These are phyloP conservation scores for Gymnoscopelus microlampas DNA, from an alignment of 2,797 vertebrate species.

Conservation along the genomic window DNA sequence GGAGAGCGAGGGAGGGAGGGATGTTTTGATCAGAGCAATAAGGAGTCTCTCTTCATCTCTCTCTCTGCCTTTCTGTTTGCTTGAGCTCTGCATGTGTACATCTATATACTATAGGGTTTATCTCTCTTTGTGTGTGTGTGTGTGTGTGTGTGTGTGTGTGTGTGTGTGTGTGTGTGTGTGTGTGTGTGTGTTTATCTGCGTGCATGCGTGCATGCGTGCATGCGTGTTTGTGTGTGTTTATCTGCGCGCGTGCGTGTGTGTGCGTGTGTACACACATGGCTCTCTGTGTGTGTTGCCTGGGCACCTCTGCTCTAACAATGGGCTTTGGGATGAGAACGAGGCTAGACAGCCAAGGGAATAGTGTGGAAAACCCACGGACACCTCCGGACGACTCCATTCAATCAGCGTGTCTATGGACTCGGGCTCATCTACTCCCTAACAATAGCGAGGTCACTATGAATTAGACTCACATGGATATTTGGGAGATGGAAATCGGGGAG, in stretches of 20 bases:
- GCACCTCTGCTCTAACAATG: slow-evolving; percentile 66
- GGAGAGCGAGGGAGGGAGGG: slow-evolving; percentile 57
- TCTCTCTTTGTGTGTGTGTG: slow-evolving; percentile 19
- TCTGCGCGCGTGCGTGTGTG: slow-evolving; percentile 10
- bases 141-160: slow-evolving; percentile 18
- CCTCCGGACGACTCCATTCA: slow-evolving; percentile 74
- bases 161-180: background rate
- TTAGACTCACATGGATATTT: slow-evolving; percentile 66
- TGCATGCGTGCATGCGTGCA: slow-evolving; percentile 9
- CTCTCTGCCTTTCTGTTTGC: slow-evolving; percentile 5
- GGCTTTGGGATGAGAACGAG: slow-evolving; percentile 70
- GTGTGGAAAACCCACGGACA: slow-evolving; percentile 71
- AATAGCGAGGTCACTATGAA: slow-evolving; percentile 76
- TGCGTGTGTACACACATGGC: background rate
- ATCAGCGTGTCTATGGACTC: slow-evolving; percentile 60
- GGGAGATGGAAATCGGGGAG: slow-evolving; percentile 61
- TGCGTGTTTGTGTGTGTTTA: slow-evolving; percentile 23
- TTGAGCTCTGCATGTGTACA: background rate
- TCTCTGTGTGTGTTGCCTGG: slow-evolving; percentile 21
- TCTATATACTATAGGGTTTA: too few species aligned
- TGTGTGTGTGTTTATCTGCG: slow-evolving; percentile 27
- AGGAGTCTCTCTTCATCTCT: slow-evolving; percentile 63
- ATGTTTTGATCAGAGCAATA: slow-evolving; percentile 79
- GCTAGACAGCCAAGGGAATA: slow-evolving; percentile 76
- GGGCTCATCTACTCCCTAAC: slow-evolving; percentile 74